Percentiles rank a stretch among this genome's conserved stretches.
phyloP scores from a whole-genome alignment of 2,797 vertebrate species.

The Gobionotothen gibberifrons region DNA sequence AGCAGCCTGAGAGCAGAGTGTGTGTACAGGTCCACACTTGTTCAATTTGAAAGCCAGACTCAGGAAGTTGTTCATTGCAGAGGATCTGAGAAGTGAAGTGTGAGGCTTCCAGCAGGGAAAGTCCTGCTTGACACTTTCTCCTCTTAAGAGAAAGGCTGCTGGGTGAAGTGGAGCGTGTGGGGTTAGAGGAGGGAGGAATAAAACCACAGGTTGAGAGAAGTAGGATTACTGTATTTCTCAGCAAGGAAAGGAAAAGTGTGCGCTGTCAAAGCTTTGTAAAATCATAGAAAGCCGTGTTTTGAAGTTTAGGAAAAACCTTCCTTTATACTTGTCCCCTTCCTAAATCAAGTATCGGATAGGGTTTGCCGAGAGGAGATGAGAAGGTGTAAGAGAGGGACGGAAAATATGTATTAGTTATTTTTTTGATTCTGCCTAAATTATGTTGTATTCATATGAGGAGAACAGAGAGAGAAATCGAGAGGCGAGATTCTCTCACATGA shows the following conservation, averaged over 20 bases:
- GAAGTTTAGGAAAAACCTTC: constrained; percentile 62
- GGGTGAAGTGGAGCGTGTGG: neutral
- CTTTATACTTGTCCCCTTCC: constrained; percentile 58
- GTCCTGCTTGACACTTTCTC: constrained; percentile 12
- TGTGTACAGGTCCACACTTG: constrained; percentile 11
- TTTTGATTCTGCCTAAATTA: constrained; percentile 64
- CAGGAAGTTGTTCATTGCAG: constrained; percentile 13
- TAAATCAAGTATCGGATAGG: constrained; percentile 64
- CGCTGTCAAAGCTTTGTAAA: constrained; percentile 31
- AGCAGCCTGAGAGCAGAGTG: neutral
- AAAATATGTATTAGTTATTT: constrained; percentile 57
- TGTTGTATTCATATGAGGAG: constrained; percentile 78
- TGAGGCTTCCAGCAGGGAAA: neutral
- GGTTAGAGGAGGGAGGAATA: constrained; percentile 17
- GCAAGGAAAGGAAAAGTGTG: constrained; percentile 24
- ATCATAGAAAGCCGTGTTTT: constrained; percentile 60
- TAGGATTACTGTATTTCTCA: constrained; percentile 3
- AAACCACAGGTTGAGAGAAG: constrained; percentile 48
- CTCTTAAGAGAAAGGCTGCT: constrained; percentile 5
- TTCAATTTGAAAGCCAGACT: constrained; percentile 2
- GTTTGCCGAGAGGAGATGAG: constrained; percentile 48
- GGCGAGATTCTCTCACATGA: constrained; percentile 52
- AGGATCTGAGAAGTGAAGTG: neutral
- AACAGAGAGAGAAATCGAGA: constrained; percentile 57
- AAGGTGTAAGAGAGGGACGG: constrained; percentile 31